Percentiles rank a stretch among this genome's conserved stretches.
Evolutionary conservation across 2,113 vertebrate genomes (phyloP).

Genomic region (Forbesichthys papilliferus): DNA sequence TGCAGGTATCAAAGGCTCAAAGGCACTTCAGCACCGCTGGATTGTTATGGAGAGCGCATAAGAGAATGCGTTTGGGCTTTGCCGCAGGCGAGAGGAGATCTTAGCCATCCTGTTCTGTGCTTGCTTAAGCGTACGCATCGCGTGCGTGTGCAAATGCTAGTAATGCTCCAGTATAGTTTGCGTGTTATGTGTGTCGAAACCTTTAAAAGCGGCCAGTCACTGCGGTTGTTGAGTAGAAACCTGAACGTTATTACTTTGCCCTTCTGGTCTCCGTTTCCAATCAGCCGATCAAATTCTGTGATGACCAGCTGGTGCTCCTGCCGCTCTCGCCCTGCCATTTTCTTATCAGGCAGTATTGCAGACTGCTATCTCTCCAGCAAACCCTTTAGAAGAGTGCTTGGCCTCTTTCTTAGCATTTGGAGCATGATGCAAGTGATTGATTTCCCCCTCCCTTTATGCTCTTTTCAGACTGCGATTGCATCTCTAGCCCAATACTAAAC

Average conservation of each 20-base stretch:
- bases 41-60: neutral
- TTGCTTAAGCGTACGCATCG: slow-evolving; percentile 13
- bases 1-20: slow-evolving; percentile 34
- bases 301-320: slow-evolving; percentile 48
- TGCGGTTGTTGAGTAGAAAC: slow-evolving; percentile 30
- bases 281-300: slow-evolving; percentile 50
- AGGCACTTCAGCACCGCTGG: slow-evolving; percentile 6
- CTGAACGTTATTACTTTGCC: slow-evolving; percentile 53
- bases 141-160: neutral
- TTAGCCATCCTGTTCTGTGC: slow-evolving; percentile 30
- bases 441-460: slow-evolving; percentile 28
- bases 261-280: slow-evolving; percentile 47
- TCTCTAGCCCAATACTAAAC: slow-evolving; percentile 53
- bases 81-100: slow-evolving; percentile 1
- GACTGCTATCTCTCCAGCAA: slow-evolving; percentile 47
- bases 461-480: slow-evolving; percentile 65
- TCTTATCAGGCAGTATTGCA: slow-evolving; percentile 53
- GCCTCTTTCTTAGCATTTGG: slow-evolving; percentile 55
- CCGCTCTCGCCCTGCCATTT: slow-evolving; percentile 25
- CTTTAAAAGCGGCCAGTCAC: no score
- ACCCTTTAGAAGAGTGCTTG: slow-evolving; percentile 51
- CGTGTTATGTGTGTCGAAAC: neutral
- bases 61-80: slow-evolving; percentile 12
- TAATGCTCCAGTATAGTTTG: neutral
- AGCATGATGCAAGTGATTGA: slow-evolving; percentile 67